Base-by-base conservation (phyloP, 2,888 invertebrate genomes). In the Tetheella fluctuosa region DNA sequence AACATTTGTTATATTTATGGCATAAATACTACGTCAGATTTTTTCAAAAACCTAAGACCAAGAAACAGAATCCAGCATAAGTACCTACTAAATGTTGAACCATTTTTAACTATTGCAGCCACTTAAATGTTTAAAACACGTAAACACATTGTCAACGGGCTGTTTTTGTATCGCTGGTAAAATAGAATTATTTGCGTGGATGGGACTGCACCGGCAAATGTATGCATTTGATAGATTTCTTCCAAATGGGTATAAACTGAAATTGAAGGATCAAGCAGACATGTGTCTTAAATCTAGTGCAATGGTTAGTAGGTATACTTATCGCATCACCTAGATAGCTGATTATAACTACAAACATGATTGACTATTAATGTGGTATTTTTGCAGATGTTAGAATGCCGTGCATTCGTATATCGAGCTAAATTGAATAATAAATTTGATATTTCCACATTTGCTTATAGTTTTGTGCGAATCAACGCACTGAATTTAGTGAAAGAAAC, bases 401-500 rank as follows among this genome's bases (percentile, higher is more conserved):
- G 95, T 23, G 93, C 94, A 0, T 95, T 95, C 73, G 90, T 97
- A 67, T 95, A 95, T 78, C 95, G 95, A 87, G 96, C 95, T 1
- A 95, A 95, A 80, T 86, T 96, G 48, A 91, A 89, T 17, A 93
- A 91, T 23, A 59, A 52, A 2, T n/a, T 58, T 0, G 95, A 95
- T 61, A 83, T 82, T 23, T 87, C 87, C 7, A 94, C 93, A 0
- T 80, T 94, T 23, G 89, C 93, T 34, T 94, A 95, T 79, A 89
- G 95, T 0, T 88, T 83, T 66, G 80, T 89, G 1, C 82, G 89
- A 64, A 65, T 86, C 1, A 82, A 86, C 62, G 72, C 76, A 1
- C 65, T 89, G 52, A 89, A 80, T 60, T 58, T 74, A 0, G 73
- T 80, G 0, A 81, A 69, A 59, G 88, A 90, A 60, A 85, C 88